These are phyloP conservation scores for Oikopleura dioica DNA, from an alignment of 23 tunicate genomes.

Conservation along the genomic window DNA sequence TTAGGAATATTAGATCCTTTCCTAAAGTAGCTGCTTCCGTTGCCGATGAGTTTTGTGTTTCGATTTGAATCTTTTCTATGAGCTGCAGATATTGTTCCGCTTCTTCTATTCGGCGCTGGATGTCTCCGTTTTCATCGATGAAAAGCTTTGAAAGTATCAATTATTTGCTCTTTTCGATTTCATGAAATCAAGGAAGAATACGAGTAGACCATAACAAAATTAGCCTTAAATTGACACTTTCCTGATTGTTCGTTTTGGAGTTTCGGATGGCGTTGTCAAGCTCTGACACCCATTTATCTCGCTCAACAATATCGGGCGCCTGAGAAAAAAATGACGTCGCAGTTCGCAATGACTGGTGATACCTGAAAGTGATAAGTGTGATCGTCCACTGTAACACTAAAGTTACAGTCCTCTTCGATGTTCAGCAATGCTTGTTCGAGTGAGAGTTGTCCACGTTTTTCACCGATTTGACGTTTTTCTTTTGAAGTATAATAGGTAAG, in stretches of 20 bases:
- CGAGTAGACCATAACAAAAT: background rate
- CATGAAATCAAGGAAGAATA: too few relatives aligned
- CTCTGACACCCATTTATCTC: background rate
- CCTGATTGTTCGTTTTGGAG: background rate
- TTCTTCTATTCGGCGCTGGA: constrained; percentile 7
- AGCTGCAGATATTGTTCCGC: constrained; percentile 7
- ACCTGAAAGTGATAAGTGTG: background rate
- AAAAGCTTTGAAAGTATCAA: background rate
- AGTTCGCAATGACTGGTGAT: background rate
- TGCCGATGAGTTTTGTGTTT: too few relatives aligned
- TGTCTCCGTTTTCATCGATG: background rate
- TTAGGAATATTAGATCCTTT: too few relatives aligned
- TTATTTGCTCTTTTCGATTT: too few relatives aligned
- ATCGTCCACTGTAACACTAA: background rate
- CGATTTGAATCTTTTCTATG: background rate
- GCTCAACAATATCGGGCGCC: background rate
- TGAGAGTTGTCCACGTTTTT: background rate
- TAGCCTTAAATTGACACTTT: background rate
- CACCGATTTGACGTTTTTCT: background rate
- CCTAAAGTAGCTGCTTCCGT: too few relatives aligned
- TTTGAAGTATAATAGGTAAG: background rate
- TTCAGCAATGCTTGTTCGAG: background rate
- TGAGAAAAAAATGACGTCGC: too few relatives aligned
- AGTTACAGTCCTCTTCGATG: background rate
- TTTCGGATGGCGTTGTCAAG: background rate